These are phyloP conservation scores for Armadillidium nasatum DNA, from an alignment of 1,140 invertebrate genomes.

Conservation along the genomic window DNA sequence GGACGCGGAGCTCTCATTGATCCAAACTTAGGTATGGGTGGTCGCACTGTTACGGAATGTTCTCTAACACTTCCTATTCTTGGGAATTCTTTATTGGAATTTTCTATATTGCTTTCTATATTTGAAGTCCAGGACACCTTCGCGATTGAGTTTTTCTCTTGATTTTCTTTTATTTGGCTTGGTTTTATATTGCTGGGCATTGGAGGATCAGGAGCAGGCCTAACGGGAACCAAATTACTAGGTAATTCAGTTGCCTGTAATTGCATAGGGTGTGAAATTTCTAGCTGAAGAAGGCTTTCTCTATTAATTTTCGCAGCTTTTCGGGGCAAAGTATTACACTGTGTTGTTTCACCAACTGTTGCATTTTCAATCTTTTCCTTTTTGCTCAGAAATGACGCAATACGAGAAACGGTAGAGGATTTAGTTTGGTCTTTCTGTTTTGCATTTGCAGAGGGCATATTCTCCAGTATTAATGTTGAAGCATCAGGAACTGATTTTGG, in stretches of 20 bases:
- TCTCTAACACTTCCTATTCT: conserved; percentile 42
- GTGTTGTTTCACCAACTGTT: conserved; percentile 23
- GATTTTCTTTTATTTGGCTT: conserved; percentile 31
- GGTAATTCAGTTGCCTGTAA: conserved; percentile 43
- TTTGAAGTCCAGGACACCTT: conserved; percentile 44
- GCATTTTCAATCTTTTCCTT: conserved; percentile 36
- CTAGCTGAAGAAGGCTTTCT: conserved; percentile 42
- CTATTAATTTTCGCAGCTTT: conserved; percentile 44
- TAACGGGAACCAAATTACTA: conserved; percentile 42
- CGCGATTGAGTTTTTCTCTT: conserved; percentile 30
- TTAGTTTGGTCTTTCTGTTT: conserved; percentile 11
- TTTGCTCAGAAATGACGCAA: conserved; percentile 43
- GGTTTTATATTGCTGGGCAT: conserved; percentile 31
- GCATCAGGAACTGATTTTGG: conserved; percentile 42
- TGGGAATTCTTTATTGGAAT: conserved; percentile 31
- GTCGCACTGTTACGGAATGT: conserved; percentile 39
- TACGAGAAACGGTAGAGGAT: conserved; percentile 36
- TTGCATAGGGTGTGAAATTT: conserved; percentile 44
- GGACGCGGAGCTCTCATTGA: conserved; percentile 42
- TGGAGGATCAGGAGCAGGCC: conserved; percentile 40
- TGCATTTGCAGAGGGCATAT: conserved; percentile 16
- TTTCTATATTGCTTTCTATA: conserved; percentile 16
- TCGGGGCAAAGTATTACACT: conserved; percentile 39
- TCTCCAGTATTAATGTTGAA: conserved; percentile 19
- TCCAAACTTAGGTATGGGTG: conserved; percentile 43